Conservation (phyloP, 2,888 invertebrate species). For the Erynnis tages region DNA sequence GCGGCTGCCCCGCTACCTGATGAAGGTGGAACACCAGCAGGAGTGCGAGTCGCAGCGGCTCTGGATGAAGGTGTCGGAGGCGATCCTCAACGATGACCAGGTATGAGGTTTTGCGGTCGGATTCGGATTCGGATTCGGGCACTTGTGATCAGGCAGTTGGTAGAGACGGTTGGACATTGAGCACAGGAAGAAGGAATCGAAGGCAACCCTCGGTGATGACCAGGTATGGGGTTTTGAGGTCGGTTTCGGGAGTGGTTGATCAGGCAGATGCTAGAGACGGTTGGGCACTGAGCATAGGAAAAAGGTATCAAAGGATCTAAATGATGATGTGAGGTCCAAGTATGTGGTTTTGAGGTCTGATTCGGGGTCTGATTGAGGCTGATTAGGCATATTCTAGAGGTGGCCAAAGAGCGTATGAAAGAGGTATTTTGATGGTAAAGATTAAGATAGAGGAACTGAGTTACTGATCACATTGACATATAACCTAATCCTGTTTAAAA, state of each 20-base stretch:
- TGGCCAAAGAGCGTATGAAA: too few species aligned
- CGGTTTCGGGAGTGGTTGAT: background rate
- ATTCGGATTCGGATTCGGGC: background rate
- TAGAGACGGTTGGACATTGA: too few species aligned
- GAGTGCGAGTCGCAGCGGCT: slow-evolving; percentile 93
- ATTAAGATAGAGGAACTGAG: too few species aligned
- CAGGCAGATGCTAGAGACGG: background rate
- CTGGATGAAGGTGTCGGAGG: slow-evolving; percentile 93
- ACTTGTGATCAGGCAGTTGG: background rate
- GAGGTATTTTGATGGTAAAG: too few species aligned
- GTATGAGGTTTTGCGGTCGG: slow-evolving; percentile 42
- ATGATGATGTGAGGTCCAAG: too few species aligned
- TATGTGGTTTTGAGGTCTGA: too few species aligned
- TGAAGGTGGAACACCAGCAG: slow-evolving; percentile 88
- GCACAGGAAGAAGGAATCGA: slow-evolving; percentile 93
- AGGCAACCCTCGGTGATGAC: slow-evolving; percentile 91
- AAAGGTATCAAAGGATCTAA: background rate
- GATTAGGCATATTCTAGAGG: too few species aligned
- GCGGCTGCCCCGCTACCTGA: slow-evolving; percentile 89
- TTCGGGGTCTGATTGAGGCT: too few species aligned
- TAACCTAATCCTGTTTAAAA: too few species aligned
- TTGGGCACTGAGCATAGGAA: background rate
- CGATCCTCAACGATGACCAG: slow-evolving; percentile 91
- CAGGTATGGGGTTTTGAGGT: slow-evolving; percentile 70
- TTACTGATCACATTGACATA: too few species aligned